Conservation (phyloP, 2,797 vertebrate genomes). For the Neostethus bicornis region DNA sequence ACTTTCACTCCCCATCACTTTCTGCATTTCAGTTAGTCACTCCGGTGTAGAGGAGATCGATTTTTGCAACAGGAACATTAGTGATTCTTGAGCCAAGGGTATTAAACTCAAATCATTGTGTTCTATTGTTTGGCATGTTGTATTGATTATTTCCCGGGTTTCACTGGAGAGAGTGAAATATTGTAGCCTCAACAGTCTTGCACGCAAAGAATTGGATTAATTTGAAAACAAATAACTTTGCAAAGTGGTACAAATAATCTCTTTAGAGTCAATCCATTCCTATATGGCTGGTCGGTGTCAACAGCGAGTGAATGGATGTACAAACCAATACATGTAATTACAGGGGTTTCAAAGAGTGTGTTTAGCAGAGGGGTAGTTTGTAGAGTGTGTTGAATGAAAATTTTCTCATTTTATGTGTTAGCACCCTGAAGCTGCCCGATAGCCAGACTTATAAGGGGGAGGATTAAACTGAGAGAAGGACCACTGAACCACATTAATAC, state of each 20-base stretch:
- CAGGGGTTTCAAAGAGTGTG: conserved; percentile 13
- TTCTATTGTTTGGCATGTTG: conserved; percentile 78
- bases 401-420: conserved; percentile 22
- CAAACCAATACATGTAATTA: conserved; percentile 2
- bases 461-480: conserved; percentile 36
- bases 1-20: conserved; percentile 53
- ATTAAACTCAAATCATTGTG: conserved; percentile 85
- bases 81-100: conserved; percentile 79
- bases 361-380: conserved; percentile 3
- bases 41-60: conserved; percentile 73
- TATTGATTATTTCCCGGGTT: conserved; percentile 87
- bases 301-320: conserved; percentile 17
- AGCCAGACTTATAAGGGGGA: conserved; percentile 35
- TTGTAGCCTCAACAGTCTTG: conserved; percentile 74
- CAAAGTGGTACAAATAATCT: conserved; percentile 60
- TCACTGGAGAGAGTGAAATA: conserved; percentile 77
- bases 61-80: conserved; percentile 83
- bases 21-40: conserved; percentile 53
- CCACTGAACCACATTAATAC: conserved; percentile 56
- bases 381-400: conserved; percentile 15
- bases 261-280: conserved; percentile 56
- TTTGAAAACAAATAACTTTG: conserved; percentile 73
- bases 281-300: conserved; percentile 26
- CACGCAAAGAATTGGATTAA: conserved; percentile 64
- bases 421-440: conserved; percentile 41